A percentile compares a stretch with the other conserved stretches of the same genome.
Evolutionary conservation across 2,113 vertebrate species (phyloP).

Genomic region (Tretioscincus oriximinensis): DNA sequence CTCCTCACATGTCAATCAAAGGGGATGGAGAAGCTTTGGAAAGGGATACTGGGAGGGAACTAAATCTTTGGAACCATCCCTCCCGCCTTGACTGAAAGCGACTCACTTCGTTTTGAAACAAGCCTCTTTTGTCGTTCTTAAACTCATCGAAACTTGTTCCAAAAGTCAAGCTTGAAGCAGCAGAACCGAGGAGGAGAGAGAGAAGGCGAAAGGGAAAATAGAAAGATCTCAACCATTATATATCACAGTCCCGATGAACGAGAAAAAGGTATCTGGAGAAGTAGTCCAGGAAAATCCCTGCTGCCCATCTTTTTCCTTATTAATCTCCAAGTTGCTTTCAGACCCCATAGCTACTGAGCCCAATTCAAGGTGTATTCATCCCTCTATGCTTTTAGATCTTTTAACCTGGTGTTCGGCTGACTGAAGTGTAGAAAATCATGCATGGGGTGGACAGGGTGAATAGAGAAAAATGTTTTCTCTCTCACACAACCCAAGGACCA

Average conservation of each 20-base stretch:
- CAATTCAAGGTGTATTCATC: too few species aligned
- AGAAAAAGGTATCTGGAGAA: too few species aligned
- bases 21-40: neutral
- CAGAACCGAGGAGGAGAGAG: neutral
- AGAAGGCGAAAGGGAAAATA: neutral
- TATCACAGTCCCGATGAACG: too few species aligned
- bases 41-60: neutral
- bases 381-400: neutral
- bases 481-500: too few species aligned
- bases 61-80: constrained; percentile 4
- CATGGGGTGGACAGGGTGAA: too few species aligned
- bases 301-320: too few species aligned
- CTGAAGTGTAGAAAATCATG: too few species aligned
- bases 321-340: too few species aligned
- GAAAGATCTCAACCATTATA: neutral
- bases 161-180: neutral
- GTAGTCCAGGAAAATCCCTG: neutral
- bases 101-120: neutral
- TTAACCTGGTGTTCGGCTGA: too few species aligned
- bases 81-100: neutral
- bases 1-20: neutral
- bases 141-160: neutral
- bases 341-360: too few species aligned
- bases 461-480: too few species aligned
- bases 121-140: neutral